Evolutionary conservation across 2,888 invertebrate species (phyloP), one percentile per base, ranked within the genome.

Genomic region (Deroplatys truncata): DNA sequence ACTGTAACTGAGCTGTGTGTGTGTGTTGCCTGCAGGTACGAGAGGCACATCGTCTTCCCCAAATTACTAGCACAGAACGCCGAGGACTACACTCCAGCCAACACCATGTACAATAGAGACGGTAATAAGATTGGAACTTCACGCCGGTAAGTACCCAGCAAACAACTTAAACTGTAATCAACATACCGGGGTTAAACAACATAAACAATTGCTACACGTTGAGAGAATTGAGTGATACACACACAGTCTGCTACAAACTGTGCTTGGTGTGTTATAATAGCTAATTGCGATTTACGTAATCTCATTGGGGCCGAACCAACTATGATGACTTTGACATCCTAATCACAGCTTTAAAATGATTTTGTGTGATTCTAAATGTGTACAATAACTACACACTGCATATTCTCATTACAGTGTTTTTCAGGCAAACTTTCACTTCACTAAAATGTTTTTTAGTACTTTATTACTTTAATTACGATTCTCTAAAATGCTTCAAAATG

Each of bases 91-190:
- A 96, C 96, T 49, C 93, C 96, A 13, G 95, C 96, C 84, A 97
- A 97, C 92, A 98, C 98, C 89, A 97, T 98, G 95, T 99, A 97
- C 94, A 99, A 99, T 94, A 95, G 98, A 28, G 99, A 99, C 93
- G 95, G 96, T 0, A 95, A 96, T 89, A 98, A 98, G 93, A 95
- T 96, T 28, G 99, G 99, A 72, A 98, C 98, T 43, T 97, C 98
- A 0, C 95, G 99, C 91, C 96, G 99, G 94, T 97, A 95, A 91
- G 91, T 84, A 15, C 9, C 35, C 28, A 88, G 84, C n/a, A 84
- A 84, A n/a, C 28, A 84, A 28, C 25, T 28, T 84, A 84, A 28
- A 28, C 84, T 28, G 28, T 84, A 84, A 84, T 28, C n/a, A 28
- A 84, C 15, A 84, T 4, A 28, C 83, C 20, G 9, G 13, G 25